These are phyloP conservation scores for Meta bourneti DNA, from an alignment of 2,888 invertebrate species.

Conservation along the genomic window DNA sequence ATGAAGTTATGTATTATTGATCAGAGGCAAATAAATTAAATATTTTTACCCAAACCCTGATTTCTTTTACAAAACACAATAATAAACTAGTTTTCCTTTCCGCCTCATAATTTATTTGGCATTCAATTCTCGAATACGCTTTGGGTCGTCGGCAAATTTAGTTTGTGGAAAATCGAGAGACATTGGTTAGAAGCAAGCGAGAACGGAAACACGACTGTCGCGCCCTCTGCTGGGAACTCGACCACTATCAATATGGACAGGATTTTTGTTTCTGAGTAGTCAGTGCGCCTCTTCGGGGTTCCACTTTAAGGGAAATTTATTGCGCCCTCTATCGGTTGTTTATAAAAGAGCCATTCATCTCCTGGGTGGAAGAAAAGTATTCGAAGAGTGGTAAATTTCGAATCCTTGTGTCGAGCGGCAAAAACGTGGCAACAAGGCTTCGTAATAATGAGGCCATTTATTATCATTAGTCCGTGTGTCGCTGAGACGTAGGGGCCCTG, in stretches of 20 bases:
- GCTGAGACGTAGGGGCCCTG: constrained; percentile 22
- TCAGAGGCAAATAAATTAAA: too few relatives aligned
- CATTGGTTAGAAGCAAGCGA: too few relatives aligned
- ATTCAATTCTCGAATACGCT: too few relatives aligned
- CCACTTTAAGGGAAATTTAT: constrained; percentile 70
- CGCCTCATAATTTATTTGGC: too few relatives aligned
- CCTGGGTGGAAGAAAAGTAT: constrained; percentile 21
- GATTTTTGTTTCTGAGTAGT: constrained; percentile 31
- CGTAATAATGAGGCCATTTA: constrained; percentile 67
- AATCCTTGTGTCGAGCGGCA: constrained; percentile 37
- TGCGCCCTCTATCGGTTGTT: constrained; percentile 67
- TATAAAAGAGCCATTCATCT: constrained; percentile 65
- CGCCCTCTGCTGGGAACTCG: neutral
- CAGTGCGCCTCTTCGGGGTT: constrained; percentile 8
- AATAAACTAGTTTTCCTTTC: too few relatives aligned
- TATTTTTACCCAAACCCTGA: too few relatives aligned
- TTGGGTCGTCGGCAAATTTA: too few relatives aligned
- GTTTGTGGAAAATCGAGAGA: too few relatives aligned
- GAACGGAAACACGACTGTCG: neutral
- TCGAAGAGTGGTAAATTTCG: constrained; percentile 57
- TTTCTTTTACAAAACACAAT: too few relatives aligned
- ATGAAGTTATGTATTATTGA: too few relatives aligned
- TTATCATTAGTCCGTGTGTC: constrained; percentile 65
- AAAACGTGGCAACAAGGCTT: constrained; percentile 65
- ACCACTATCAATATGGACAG: constrained; percentile 51